These are phyloP conservation scores for Loripinus fragilis DNA, from an alignment of 2,888 invertebrate species.

Conservation along the genomic window DNA sequence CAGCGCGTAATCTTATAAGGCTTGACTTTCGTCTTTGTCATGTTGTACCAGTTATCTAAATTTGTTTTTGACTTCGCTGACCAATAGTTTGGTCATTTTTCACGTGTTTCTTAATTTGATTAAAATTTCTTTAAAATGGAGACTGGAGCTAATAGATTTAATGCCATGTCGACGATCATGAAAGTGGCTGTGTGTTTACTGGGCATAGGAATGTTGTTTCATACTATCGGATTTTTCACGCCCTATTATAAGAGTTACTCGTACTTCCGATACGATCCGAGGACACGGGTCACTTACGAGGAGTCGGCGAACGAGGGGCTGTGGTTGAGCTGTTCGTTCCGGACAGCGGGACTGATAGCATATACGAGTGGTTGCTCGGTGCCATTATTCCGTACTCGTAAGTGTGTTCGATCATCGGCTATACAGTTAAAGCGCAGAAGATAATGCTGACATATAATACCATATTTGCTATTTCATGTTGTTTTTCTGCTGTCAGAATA, in stretches of 20 bases:
- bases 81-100: too few species aligned
- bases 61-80: too few species aligned
- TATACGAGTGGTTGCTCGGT: not conserved
- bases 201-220: not conserved
- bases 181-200: not conserved
- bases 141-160: not conserved
- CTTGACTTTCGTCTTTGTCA: too few species aligned
- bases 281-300: not conserved
- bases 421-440: too few species aligned
- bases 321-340: not conserved
- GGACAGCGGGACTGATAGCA: not conserved
- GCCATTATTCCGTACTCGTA: not conserved
- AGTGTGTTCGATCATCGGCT: too few species aligned
- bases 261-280: not conserved
- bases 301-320: not conserved
- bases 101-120: too few species aligned
- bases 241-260: conserved; percentile 8
- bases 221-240: conserved; percentile 13
- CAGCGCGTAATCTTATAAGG: too few species aligned
- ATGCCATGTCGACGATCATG: not conserved
- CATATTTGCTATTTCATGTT: too few species aligned
- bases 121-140: not conserved
- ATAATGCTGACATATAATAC: too few species aligned
- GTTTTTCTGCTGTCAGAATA: too few species aligned
- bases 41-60: too few species aligned